Evolutionary conservation across 2,888 invertebrate genomes (phyloP), one percentile per base, ranked within the genome.

Genomic region (Drosophila cognata): DNA sequence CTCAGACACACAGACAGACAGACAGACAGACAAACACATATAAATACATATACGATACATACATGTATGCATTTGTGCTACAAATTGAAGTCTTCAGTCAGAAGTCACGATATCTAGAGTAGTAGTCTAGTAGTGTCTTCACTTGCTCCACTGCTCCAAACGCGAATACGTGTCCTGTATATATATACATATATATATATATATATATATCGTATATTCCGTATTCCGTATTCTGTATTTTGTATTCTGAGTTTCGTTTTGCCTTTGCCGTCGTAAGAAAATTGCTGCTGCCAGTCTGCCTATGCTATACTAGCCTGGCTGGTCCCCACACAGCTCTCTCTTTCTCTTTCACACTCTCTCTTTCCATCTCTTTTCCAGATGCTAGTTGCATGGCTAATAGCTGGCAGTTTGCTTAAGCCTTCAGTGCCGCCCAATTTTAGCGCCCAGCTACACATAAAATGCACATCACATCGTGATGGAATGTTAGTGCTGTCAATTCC

Each of bases 51-150:
- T 53, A 28, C 11, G 29, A 56, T 33, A 29, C 28, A 31, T 57
- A 11, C 50, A 25, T 62, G 28, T 59, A 51, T 70, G 57, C 50
- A 48, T 74, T 70, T 82, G 81, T 69, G 76, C 76, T 72, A 67
- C 86, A 86, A 88, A 89, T 88, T 88, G 89, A 88, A 89, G 87
- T 74, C 86, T 88, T 88, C 90, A 85, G 77, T 75, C 68, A 74
- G 79, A 77, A 88, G 89, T 89, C 87, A 88, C 87, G 89, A 88
- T 85, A 88, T 89, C 83, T 88, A 78, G 88, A 85, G 81, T 88
- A 88, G 88, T 86, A 86, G 85, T 84, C 80, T 87, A 77, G 76
- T 84, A 82, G 84, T 75, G 72, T 74, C 73, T 68, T 52, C 65
- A 52, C 60, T 65, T 72, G 73, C 38, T 64, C 56, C 64, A 31